Conservation (phyloP, 2,888 invertebrate genomes). For the Acronicta aceris region DNA sequence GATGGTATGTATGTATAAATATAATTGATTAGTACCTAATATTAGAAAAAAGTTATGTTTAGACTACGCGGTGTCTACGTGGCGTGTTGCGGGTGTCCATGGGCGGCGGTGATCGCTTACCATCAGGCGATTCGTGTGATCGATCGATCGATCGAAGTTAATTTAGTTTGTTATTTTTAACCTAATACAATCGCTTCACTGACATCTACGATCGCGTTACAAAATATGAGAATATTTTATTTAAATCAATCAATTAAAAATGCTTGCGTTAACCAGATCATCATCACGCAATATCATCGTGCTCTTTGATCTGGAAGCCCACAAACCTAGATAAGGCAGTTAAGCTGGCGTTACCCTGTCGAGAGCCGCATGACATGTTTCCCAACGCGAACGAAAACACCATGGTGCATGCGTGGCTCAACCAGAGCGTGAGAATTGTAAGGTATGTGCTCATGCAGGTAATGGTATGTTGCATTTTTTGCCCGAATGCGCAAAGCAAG, state of each 20-base stretch:
- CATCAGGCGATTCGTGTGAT: too few species aligned
- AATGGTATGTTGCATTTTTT: conserved; percentile 20
- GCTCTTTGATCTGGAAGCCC: conserved; percentile 19
- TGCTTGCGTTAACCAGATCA: neutral
- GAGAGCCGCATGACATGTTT: conserved; percentile 35
- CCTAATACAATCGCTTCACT: neutral
- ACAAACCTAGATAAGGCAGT: conserved; percentile 26
- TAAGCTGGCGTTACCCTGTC: conserved; percentile 4
- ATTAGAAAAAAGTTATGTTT: too few species aligned
- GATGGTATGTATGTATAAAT: too few species aligned
- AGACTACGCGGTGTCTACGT: too few species aligned
- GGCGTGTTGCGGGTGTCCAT: too few species aligned
- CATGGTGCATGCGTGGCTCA: conserved; percentile 46
- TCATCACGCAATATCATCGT: conserved; percentile 13
- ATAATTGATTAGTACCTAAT: too few species aligned
- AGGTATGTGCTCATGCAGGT: conserved; percentile 14
- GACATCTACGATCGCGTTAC: neutral
- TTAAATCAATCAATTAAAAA: conserved; percentile 12
- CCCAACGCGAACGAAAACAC: conserved; percentile 31
- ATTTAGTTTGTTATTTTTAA: too few species aligned
- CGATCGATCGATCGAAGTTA: too few species aligned
- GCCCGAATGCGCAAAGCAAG: neutral
- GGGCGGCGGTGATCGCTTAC: too few species aligned
- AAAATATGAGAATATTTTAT: neutral
- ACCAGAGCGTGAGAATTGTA: conserved; percentile 50